phyloP scores from a whole-genome alignment of 64 coral and sea anemone genomes.

The Acropora tenuis region DNA sequence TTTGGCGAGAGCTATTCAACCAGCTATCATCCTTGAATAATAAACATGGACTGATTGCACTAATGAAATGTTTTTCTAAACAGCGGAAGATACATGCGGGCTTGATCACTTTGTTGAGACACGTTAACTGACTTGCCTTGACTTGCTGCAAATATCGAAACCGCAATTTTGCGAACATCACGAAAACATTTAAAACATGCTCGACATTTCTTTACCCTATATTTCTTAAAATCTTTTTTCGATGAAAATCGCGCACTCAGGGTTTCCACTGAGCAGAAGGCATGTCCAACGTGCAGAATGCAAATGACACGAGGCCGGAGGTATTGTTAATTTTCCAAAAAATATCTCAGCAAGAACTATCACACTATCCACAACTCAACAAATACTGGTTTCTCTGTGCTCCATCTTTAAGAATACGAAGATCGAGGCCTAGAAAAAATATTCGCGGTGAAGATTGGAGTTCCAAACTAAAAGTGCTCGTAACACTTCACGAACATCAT shows the following conservation, averaged over 20 bases:
- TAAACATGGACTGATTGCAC: background rate
- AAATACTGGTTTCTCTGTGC: background rate
- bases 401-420: conserved; percentile 9
- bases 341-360: background rate
- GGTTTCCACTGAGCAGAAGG: background rate
- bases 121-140: conserved; percentile 10
- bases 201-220: background rate
- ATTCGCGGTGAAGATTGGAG: background rate
- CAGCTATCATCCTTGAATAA: background rate
- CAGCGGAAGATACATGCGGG: background rate
- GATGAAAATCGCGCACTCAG: background rate
- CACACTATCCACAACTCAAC: background rate
- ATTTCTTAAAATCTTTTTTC: background rate
- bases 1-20: background rate
- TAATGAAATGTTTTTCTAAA: background rate
- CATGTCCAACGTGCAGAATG: background rate
- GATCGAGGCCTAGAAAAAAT: background rate
- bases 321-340: background rate
- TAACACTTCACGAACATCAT: background rate
- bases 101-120: conserved; percentile 15
- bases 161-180: conserved; percentile 3
- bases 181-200: background rate
- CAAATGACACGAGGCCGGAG: conserved; percentile 30
- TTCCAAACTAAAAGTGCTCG: background rate
- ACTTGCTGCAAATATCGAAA: conserved; percentile 19